phyloP scores from a whole-genome alignment of 2,888 invertebrate genomes.

The Hydropsyche betteni region DNA sequence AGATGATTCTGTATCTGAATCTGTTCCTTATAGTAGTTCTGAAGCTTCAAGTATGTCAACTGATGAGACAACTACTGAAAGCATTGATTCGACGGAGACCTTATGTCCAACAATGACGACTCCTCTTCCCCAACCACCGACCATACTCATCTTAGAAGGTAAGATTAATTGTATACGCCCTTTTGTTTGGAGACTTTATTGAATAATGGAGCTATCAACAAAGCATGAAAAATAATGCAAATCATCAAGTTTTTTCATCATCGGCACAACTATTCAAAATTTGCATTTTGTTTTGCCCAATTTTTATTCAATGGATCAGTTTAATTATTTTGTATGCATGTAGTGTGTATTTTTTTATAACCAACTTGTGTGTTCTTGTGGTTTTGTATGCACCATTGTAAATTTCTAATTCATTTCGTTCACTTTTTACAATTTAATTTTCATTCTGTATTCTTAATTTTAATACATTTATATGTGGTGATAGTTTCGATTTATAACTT shows the following conservation, averaged over 20 bases:
- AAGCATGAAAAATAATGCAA: slow-evolving; percentile 3
- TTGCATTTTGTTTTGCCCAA: no score
- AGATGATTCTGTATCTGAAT: slow-evolving; percentile 24
- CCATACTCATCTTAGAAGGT: slow-evolving; percentile 89
- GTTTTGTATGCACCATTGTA: no score
- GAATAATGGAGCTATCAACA: no score
- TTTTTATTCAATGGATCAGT: no score
- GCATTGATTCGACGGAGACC: slow-evolving; percentile 42
- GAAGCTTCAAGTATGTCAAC: slow-evolving; percentile 52
- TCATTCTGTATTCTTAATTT: no score
- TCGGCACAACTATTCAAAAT: background rate
- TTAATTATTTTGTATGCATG: no score
- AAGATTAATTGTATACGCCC: slow-evolving; percentile 57
- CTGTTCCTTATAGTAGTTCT: slow-evolving; percentile 31
- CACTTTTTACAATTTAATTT: no score
- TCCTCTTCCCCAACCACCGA: slow-evolving; percentile 71
- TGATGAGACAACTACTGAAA: slow-evolving; percentile 53
- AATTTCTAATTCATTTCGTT: no score
- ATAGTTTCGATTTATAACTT: no score
- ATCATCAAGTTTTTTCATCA: slow-evolving; percentile 32
- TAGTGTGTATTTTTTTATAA: no score
- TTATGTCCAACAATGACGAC: slow-evolving; percentile 59
- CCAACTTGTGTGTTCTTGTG: no score
- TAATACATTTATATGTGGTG: no score
- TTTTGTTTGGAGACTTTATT: slow-evolving; percentile 38